Evolutionary conservation across 2,888 invertebrate genomes (phyloP), one percentile per base, ranked within the genome.

Genomic region (Osedax fenrisi): DNA sequence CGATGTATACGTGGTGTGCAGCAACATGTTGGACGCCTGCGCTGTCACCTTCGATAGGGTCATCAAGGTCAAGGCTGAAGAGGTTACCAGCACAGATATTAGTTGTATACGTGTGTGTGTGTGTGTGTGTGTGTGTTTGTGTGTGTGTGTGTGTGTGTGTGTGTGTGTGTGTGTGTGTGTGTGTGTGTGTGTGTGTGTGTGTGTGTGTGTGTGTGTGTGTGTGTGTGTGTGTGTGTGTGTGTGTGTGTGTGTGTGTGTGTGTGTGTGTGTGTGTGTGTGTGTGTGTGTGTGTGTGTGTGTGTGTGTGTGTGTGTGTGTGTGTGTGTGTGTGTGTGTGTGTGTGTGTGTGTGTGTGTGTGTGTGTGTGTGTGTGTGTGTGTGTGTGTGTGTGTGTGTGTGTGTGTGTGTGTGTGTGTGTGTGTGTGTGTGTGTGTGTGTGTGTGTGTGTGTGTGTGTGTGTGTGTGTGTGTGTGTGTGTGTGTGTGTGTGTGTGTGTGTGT

Each of bases 31-130:
- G n/a, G 89, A 90, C 73, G 87, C 87, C 72, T 85, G 92, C 73
- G 86, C 88, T 27, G 88, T 89, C 81, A 87, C 88, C 1, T 91
- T 93, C 80, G 88, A 90, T 80, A 85, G 87, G 1, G 81, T 90
- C 75, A 88, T 90, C 67, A 87, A 88, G 75, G 86, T 87, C 72
- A 90, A 90, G 83, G 85, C 86, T 25, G 82, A 84, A 78, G 82
- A 83, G 80, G 85, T 84, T 73, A 62, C 76, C n/a, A n/a, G n/a
- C n/a, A n/a, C n/a, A n/a, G n/a, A n/a, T n/a, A n/a, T n/a, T n/a
- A n/a, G n/a, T n/a, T n/a, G n/a, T n/a, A n/a, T n/a, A n/a, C n/a
- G n/a, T n/a, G n/a, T 22, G 5, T 3, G 13, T 3, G 27, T 24
- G 72, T n/a, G n/a, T n/a, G n/a, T n/a, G n/a, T n/a, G n/a, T n/a